Evolutionary conservation across 2,888 invertebrate genomes (phyloP), one percentile per base, ranked within the genome.

Genomic region (Cremastinae sp.): DNA sequence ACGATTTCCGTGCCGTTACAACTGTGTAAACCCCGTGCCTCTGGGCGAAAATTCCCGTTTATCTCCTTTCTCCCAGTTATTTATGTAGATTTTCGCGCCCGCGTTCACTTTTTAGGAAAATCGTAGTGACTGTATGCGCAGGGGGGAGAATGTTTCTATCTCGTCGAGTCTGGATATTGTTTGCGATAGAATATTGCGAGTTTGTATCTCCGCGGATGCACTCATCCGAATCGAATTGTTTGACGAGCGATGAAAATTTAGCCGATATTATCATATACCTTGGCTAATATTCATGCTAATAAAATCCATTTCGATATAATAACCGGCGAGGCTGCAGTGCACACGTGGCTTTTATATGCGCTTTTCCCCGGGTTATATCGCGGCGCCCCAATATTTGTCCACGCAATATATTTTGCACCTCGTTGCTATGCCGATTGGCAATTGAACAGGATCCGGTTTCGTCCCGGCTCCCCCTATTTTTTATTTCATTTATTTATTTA

Each of bases 21-120:
- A 49, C 58, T n/a, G 49, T 41, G 64, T 20, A 18, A 45, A 75
- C 66, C 72, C 51, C 43, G 59, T 9, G 41, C 41, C 18, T n/a
- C 43, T 53, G 28, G 8, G 10, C 20, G 28, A 36, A 51, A 43
- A 22, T 38, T 43, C 43, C 28, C 10, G 16, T 53, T 54, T 47
- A 66, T 45, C 54, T 47, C 12, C 10, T 34, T 20, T 5, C 28
- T 28, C 28, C 28, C 28, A 20, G 20, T 56, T n/a, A 36, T 18
- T 56, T 34, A 7, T 43, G 20, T 20, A 38, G 38, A 41, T 56
- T 53, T 28, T 49, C 18, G 49, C 28, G 2, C 28, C 28, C 28
- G 5, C 2, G 28, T 28, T 28, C 28, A 28, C 28, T 28, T 28
- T 28, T 28, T 3, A 28, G 2, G 28, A 28, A 28, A 28, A 28